Base-by-base conservation (phyloP, 2,113 vertebrate genomes). In the Prietella phreatophila region DNA sequence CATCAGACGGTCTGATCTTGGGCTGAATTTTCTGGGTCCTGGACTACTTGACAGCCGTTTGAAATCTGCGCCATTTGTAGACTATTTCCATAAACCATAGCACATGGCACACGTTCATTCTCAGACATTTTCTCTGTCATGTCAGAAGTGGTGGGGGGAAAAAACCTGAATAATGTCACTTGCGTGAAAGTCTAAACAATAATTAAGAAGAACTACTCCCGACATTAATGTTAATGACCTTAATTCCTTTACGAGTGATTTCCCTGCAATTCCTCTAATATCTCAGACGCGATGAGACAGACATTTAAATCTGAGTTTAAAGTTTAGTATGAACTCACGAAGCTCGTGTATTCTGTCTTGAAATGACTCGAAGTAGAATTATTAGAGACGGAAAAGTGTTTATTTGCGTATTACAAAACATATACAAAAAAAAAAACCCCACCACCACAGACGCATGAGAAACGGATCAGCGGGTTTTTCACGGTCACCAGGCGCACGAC, bases 401-500 rank as follows among this genome's bases (percentile, higher is more conserved):
- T 39, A 73, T 73, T 73, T 73, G 33, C 36, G 22, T 73, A 73
- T 20, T 36, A 36, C 73, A 76, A 42, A 47, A 71, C 15, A 8
- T 73, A 8, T 25, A 25, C 6, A 60, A 27, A 76, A 50, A 15
- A 50, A 6, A 27, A 36, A 36, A 36, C 36, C 36, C 36, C 36
- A 36, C 36, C 9, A 15, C 13, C 42, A 47, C 8, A 25, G 80
- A 61, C 11, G 10, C n/a, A 33, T 10, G 42, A 83, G 36, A 30
- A 47, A 30, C n/a, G 4, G 30, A 9, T 9, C 0, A n/a, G 33
- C 36, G 13, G 20, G 19, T 27, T 25, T 17, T 71, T 20, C 9
- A 36, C 8, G 4, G 11, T 87, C 82, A 96, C 96, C 96, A 96
- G 84, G 94, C 95, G 76, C 96, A 96, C 3, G 95, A 96, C 95